Evolutionary conservation across 2,888 invertebrate species (phyloP).

Genomic region (Agrilus mali): DNA sequence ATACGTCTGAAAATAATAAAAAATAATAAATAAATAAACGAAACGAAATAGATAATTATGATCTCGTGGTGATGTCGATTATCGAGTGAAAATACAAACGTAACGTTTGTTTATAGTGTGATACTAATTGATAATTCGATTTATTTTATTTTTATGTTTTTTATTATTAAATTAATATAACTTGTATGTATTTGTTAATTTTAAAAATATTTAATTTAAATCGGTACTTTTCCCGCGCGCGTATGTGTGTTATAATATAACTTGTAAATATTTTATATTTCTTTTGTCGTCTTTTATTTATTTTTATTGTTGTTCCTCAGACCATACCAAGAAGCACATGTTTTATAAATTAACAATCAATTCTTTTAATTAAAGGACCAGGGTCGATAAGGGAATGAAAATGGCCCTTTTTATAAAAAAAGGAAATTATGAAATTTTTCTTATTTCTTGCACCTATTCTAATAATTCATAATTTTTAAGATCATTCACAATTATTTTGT

Average conservation of each 20-base stretch:
- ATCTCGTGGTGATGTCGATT: slow-evolving; percentile 32
- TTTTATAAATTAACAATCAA: too few relatives aligned
- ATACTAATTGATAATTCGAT: slow-evolving; percentile 37
- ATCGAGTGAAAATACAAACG: slow-evolving; percentile 29
- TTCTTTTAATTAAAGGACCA: too few relatives aligned
- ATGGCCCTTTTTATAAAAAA: too few relatives aligned
- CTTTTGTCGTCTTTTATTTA: slow-evolving; percentile 12
- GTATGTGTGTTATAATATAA: slow-evolving; percentile 21
- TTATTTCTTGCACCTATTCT: too few relatives aligned
- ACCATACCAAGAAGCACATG: too few relatives aligned
- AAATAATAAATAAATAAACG: slow-evolving; percentile 7
- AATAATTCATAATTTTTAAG: too few relatives aligned
- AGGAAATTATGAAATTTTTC: too few relatives aligned
- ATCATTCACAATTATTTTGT: too few relatives aligned
- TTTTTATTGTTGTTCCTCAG: slow-evolving; percentile 7
- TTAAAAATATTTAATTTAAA: slow-evolving; percentile 23
- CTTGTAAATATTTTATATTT: slow-evolving; percentile 6
- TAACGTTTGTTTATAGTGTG: slow-evolving; percentile 33
- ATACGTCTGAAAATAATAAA: slow-evolving; percentile 6
- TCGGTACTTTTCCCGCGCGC: too few relatives aligned
- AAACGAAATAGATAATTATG: slow-evolving; percentile 21
- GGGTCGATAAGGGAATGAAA: too few relatives aligned
- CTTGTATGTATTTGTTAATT: slow-evolving; percentile 25
- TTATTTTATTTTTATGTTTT: slow-evolving; percentile 19
- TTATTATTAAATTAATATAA: slow-evolving; percentile 24